phyloP scores from a whole-genome alignment of 2,888 invertebrate species.

The Perithous albicinctus region DNA sequence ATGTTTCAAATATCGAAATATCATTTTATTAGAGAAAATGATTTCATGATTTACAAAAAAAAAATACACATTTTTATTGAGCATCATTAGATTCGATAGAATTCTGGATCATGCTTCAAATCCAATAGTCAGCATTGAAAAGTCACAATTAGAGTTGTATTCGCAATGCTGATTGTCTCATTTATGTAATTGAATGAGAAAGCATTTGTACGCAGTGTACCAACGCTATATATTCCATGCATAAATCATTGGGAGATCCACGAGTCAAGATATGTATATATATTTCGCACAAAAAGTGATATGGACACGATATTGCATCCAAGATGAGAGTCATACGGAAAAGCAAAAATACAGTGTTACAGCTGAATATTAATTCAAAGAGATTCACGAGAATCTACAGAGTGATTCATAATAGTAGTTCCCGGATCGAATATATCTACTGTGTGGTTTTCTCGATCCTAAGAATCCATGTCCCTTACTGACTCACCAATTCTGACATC shows the following conservation, averaged over 20 bases:
- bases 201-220: constrained; percentile 4
- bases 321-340: background rate
- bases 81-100: background rate
- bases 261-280: constrained; percentile 34
- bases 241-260: constrained; percentile 17
- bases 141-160: background rate
- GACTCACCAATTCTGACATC: too few relatives aligned
- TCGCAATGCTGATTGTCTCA: background rate
- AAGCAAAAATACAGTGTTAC: background rate
- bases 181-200: background rate
- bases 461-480: too few relatives aligned
- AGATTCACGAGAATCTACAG: background rate
- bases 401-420: background rate
- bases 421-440: too few relatives aligned
- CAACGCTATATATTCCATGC: constrained; percentile 22
- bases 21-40: too few relatives aligned
- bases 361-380: background rate
- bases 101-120: background rate
- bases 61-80: background rate
- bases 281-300: constrained; percentile 14
- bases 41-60: too few relatives aligned
- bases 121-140: background rate
- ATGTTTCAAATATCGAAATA: too few relatives aligned
- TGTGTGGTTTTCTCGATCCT: too few relatives aligned
- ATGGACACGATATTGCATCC: constrained; percentile 1